phyloP scores from a whole-genome alignment of 2,888 invertebrate genomes.

The Caradrina clavipalpis region DNA sequence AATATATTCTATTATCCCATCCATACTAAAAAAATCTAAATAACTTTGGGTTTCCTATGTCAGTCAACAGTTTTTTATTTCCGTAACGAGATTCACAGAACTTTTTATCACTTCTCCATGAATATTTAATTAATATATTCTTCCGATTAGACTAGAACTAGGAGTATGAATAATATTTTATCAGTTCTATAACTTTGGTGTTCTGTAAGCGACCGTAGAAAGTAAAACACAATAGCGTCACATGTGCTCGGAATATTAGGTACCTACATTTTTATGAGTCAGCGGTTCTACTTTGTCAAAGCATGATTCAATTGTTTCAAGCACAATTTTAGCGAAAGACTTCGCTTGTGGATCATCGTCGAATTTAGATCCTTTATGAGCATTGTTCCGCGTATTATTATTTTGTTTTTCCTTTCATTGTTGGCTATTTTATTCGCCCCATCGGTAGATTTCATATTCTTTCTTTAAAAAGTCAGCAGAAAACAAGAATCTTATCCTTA shows the following conservation, averaged over 20 bases:
- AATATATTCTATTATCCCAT: constrained; percentile 8
- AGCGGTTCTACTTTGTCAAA: constrained; percentile 68
- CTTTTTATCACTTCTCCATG: constrained; percentile 28
- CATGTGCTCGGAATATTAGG: constrained; percentile 61
- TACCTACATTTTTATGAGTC: constrained; percentile 69
- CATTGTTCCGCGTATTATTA: constrained; percentile 21
- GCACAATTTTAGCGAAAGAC: constrained; percentile 70
- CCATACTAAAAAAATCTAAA: constrained; percentile 22
- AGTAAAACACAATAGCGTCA: constrained; percentile 65
- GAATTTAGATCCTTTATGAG: constrained; percentile 62
- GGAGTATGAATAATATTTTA: constrained; percentile 11
- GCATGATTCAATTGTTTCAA: constrained; percentile 72
- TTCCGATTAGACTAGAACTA: constrained; percentile 19
- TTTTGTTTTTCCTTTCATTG: constrained; percentile 14
- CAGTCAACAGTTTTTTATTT: constrained; percentile 31
- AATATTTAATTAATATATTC: constrained; percentile 32
- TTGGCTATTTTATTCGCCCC: background rate
- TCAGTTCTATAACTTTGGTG: constrained; percentile 13
- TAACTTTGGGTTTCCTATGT: constrained; percentile 9
- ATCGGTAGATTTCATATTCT: background rate
- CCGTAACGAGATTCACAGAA: constrained; percentile 11
- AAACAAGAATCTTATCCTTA: too few relatives aligned
- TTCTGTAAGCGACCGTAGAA: constrained; percentile 70
- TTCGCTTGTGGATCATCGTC: constrained; percentile 63
- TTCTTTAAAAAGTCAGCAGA: too few relatives aligned